Base-by-base conservation (phyloP, 2,888 invertebrate genomes). In the Nomada flava region DNA sequence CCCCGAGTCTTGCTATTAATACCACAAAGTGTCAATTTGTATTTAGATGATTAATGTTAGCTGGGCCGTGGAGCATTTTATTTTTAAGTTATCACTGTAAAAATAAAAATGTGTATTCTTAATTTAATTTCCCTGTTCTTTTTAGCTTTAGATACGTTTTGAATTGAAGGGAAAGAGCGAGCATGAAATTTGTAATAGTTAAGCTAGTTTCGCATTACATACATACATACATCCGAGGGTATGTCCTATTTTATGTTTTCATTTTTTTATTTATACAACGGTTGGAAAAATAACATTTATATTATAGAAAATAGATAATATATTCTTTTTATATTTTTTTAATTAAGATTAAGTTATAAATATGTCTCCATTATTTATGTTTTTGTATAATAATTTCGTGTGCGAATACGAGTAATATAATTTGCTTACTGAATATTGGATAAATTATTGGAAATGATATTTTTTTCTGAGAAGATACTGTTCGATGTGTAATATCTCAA, bases 81-180 rank as follows among this genome's bases (percentile, higher is more conserved):
- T 75, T 78, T 83, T 83, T 88, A 79, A 88, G 83, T 85, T 82
- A 72, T 76, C 74, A 76, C 76, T 86, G 86, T 85, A 80, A 82
- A 87, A 82, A 85, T 82, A 86, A 86, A 85, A 79, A 50, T 82
- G 67, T 82, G 82, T 86, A 88, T 81, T 84, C 79, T 88, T 74
- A 65, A 74, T 77, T 77, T 76, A n/a, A 65, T 62, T 67, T 71
- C 36, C 55, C 71, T 55, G 13, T 53, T 75, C 50, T 67, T 74
- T 55, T 55, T 50, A 71, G 53, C n/a, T 77, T 59, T 47, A 63
- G 44, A 5, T n/a, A 63, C 5, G 42, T 47, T 55, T 20, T 13
- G 2, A n/a, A 20, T 42, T 20, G 20, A 26, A 57, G 0, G 11
- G 29, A 23, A 29, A 42, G 23, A 2, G 20, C 18, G 18, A 67